A percentile compares a stretch with the other conserved stretches of the same genome.
Conservation (phyloP, 2,113 vertebrate species). For the Aegotheles bennettii region DNA sequence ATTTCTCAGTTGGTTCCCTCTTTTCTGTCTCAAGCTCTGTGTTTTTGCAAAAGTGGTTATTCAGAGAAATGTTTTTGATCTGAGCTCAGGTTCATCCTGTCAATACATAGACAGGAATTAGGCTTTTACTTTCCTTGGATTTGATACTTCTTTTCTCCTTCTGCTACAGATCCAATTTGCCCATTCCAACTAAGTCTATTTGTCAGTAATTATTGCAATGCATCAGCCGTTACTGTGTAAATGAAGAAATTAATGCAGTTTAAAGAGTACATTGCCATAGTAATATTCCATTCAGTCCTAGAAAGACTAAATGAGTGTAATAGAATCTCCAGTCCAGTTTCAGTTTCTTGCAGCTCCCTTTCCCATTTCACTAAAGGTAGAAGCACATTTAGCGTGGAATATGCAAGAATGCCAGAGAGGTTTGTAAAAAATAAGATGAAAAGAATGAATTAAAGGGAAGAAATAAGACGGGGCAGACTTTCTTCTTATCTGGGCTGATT, state of each 20-base stretch:
- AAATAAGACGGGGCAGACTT: not conserved
- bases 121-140: not conserved
- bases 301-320: not conserved
- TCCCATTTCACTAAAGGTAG: not conserved
- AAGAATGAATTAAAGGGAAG: conserved; percentile 7
- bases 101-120: not conserved
- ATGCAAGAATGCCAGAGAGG: not conserved
- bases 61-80: not conserved
- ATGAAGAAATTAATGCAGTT: conserved; percentile 15
- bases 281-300: not conserved
- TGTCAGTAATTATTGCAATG: not conserved
- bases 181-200: not conserved
- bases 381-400: not conserved
- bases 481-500: not conserved
- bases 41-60: not conserved
- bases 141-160: not conserved
- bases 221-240: not conserved
- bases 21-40: not conserved
- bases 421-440: conserved; percentile 24
- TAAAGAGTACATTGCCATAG: not conserved
- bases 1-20: not conserved
- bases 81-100: not conserved
- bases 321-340: not conserved
- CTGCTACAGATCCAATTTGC: conserved; percentile 19
- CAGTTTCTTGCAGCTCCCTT: not conserved